Base-by-base conservation (phyloP, 1,140 invertebrate species). In the Eriocheir sinensis region DNA sequence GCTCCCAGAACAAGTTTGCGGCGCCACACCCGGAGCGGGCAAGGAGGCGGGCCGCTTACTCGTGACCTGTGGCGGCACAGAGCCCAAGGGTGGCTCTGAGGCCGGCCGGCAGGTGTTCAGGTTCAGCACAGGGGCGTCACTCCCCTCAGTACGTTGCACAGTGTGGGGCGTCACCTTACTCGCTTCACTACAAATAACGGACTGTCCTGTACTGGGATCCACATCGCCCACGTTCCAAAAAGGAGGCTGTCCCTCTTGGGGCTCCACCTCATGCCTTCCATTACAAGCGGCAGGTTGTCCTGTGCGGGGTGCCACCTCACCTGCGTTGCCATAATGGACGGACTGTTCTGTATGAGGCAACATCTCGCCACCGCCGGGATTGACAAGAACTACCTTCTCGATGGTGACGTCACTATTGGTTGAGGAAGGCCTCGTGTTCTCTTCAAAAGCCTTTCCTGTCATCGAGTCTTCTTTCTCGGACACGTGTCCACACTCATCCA, bases 101-200 rank as follows among this genome's bases (percentile, higher is more conserved):
- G 91, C 91, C 15, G 91, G 44, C 83, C 91, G 83, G n/a, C n/a
- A 72, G 79, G n/a, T 85, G 36, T n/a, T n/a, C n/a, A n/a, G n/a
- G n/a, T 21, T 34, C 79, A 15, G 79, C 89, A 72, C 79, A 72
- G 48, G 30, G 89, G n/a, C n/a, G n/a, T n/a, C n/a, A n/a, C n/a
- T n/a, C n/a, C n/a, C n/a, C n/a, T 21, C 40, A 34, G 38, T 12
- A 15, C 3, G n/a, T 38, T 40, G 85, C 15, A 9, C 85, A 72
- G 60, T 21, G 8, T 1, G 27, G 60, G 27, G n/a, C n/a, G n/a
- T n/a, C n/a, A n/a, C n/a, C n/a, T n/a, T n/a, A 72, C 1, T n/a
- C 8, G 60, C 27, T 21, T 72, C 27, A n/a, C 6, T 21, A 72
- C 60, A 72, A 72, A 8, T 0, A 1, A n/a, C 8, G 60, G 17